Conservation (phyloP, 1,140 invertebrate species). For the Vanessa tameamea region DNA sequence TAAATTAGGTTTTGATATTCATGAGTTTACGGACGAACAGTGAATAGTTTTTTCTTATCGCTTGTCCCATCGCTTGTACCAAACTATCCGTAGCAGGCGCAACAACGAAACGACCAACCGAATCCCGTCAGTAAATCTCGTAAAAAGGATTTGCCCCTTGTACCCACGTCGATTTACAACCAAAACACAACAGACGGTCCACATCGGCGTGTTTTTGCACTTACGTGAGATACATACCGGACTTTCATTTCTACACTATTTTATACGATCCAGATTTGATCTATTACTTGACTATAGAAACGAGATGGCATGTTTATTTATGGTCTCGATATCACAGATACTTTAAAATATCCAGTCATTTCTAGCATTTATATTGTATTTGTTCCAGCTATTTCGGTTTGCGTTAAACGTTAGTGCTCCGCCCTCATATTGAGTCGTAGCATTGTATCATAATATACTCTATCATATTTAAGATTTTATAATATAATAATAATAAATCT, state of each 20-base stretch:
- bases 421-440: no score
- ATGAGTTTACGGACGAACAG: background rate
- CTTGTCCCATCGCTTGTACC: background rate
- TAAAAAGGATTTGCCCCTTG: constrained; percentile 73
- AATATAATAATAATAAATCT: no score
- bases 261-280: background rate
- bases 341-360: background rate
- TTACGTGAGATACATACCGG: constrained; percentile 34
- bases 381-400: no score
- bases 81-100: constrained; percentile 40
- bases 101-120: constrained; percentile 52
- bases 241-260: background rate
- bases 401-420: no score
- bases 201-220: constrained; percentile 32
- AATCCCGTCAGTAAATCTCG: constrained; percentile 74
- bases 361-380: background rate
- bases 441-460: no score
- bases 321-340: background rate
- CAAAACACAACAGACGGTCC: constrained; percentile 41
- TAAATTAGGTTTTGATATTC: no score
- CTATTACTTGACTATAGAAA: background rate
- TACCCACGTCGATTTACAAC: constrained; percentile 67
- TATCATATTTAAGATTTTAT: no score
- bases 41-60: background rate
- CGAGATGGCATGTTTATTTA: background rate